These are phyloP conservation scores for Ephydatia muelleri DNA, from an alignment of 37 sponge, comb jelly and placozoan species.

Conservation along the genomic window DNA sequence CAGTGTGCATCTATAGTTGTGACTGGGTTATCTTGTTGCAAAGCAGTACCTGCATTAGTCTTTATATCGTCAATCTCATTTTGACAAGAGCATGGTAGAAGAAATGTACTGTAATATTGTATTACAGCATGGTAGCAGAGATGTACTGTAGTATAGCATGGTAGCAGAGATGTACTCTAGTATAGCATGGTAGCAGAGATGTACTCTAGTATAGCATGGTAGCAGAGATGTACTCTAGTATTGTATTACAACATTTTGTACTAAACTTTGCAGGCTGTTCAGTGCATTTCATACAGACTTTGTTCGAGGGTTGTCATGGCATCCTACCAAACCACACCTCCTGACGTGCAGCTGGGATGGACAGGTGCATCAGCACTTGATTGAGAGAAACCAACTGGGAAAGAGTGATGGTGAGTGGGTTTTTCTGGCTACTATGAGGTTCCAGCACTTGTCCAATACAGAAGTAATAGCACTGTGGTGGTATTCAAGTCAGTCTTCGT, in stretches of 20 bases:
- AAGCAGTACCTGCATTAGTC: not conserved
- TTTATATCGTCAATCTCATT: no score
- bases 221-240: no score
- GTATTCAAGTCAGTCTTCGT: no score
- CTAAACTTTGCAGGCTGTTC: conserved; percentile 10
- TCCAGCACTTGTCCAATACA: not conserved
- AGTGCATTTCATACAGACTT: conserved; percentile 61
- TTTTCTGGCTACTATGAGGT: not conserved
- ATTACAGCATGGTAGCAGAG: no score
- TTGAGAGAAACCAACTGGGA: not conserved
- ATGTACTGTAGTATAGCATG: no score
- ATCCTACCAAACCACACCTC: conserved; percentile 28
- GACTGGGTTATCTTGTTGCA: not conserved
- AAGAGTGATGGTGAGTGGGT: not conserved
- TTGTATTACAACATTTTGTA: no score
- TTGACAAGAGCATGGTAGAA: no score
- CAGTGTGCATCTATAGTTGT: not conserved
- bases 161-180: no score
- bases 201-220: no score
- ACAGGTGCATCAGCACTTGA: conserved; percentile 43
- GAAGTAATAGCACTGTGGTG: no score
- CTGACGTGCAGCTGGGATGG: conserved; percentile 85
- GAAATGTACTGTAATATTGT: no score
- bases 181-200: no score
- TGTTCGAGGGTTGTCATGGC: conserved; percentile 72